Evolutionary conservation across 2,113 vertebrate species (phyloP).

Genomic region (Calidris pygmaea): DNA sequence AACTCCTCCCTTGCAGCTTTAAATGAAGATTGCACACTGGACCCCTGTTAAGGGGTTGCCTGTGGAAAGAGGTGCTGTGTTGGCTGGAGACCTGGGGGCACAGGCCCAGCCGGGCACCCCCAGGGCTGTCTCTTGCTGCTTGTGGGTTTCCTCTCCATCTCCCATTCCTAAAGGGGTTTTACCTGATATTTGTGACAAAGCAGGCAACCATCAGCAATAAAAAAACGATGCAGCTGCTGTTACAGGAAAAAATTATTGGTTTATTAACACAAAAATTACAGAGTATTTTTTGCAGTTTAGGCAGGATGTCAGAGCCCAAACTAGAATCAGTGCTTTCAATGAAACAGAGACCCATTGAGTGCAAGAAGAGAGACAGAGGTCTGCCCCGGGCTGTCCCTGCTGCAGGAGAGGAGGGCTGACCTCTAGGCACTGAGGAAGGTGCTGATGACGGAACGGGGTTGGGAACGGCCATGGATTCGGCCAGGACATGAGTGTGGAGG

Average conservation of each 20-base stretch:
- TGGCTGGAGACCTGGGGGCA: not conserved
- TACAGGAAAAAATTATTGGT: not conserved
- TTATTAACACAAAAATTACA: constrained; percentile 36
- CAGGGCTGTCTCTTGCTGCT: not conserved
- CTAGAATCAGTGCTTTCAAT: not conserved
- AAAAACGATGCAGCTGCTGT: not conserved
- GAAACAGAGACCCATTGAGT: not conserved
- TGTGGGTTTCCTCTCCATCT: not conserved
- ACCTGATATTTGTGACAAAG: not conserved
- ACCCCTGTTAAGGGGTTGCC: not conserved
- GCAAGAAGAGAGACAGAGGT: not conserved
- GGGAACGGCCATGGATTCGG: accelerated
- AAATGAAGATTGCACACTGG: not conserved
- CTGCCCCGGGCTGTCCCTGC: not conserved
- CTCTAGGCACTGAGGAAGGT: constrained; percentile 45
- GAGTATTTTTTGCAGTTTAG: not conserved
- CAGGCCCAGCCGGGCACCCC: too few species aligned
- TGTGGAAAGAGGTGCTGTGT: not conserved
- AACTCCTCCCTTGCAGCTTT: not conserved
- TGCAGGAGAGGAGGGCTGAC: not conserved
- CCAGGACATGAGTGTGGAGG: not conserved
- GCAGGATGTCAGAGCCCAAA: not conserved
- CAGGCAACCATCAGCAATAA: not conserved
- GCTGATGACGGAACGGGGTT: accelerated
- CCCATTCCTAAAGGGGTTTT: not conserved